Base-by-base conservation (phyloP, 1,140 invertebrate genomes). In the Trigoniulus corallinus region DNA sequence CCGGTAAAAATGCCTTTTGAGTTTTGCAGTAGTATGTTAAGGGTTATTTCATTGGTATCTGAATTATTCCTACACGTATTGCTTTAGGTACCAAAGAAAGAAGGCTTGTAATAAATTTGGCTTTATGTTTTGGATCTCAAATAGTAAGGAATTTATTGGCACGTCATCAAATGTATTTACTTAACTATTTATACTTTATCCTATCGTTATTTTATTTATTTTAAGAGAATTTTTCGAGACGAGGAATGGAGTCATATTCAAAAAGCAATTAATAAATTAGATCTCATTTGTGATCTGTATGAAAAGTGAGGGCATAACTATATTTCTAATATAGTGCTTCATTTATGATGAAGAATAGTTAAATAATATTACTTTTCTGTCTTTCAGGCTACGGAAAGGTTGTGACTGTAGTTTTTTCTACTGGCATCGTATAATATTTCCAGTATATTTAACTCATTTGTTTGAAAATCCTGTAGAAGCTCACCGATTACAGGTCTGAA, bases 401-500 rank as follows among this genome's bases (percentile, higher is more conserved):
- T 81, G 78, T 61, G 74, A 85, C 62, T 81, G 80, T 57, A 79
- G 78, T 37, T 82, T 83, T 67, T 62, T 88, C n/a, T 82, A 84
- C 62, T 87, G 82, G 78, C 84, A 88, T 69, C 73, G 79, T 59
- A 76, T 80, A 53, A 68, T 86, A 37, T 7, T 44, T 24, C 77
- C 80, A 3, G 74, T 82, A 25, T 89, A 88, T 68, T 77, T 88
- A 59, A 71, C 77, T 55, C 74, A 80, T 59, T 62, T 82, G 39
- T 78, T 78, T 60, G 73, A 75, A 47, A 73, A 71, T 54, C 72
- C 77, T 53, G 64, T 72, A 37, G 74, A 82, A 67, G 65, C 75
- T 44, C 67, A 75, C 41, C 74, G 75, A 62, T 61, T 75, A 56
- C 69, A 72, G 61, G 74, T 76, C 37, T 29, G 25, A 22, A 40